Evolutionary conservation across 2,888 invertebrate species (phyloP).

Genomic region (Hyles lineata): DNA sequence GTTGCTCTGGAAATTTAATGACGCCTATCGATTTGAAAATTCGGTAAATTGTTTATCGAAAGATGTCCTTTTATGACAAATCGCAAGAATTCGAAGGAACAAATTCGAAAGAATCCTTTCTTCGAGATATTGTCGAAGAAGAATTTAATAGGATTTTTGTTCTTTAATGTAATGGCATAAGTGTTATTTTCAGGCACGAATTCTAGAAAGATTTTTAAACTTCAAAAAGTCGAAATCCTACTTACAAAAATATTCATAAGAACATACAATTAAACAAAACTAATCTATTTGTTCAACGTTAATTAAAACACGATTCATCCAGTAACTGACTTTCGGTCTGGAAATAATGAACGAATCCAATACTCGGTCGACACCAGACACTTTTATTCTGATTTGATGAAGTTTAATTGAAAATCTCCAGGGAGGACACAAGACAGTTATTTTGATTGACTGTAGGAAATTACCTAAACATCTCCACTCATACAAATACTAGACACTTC

Average conservation of each 20-base stretch:
- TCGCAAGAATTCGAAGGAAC: too few species aligned
- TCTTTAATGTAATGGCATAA: too few species aligned
- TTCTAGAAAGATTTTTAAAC: too few species aligned
- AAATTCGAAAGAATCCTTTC: too few species aligned
- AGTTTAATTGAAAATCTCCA: constrained; percentile 71
- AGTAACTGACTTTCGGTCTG: background rate
- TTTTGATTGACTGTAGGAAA: constrained; percentile 73
- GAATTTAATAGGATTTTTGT: too few species aligned
- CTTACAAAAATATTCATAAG: too few species aligned
- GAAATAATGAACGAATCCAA: background rate
- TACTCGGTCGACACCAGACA: constrained; percentile 61
- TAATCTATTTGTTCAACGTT: too few species aligned
- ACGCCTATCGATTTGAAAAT: background rate
- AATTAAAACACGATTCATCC: background rate
- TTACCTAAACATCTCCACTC: constrained; percentile 44
- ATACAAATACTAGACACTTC: constrained; percentile 14
- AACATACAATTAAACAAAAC: too few species aligned
- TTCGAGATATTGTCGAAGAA: too few species aligned
- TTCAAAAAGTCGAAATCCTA: too few species aligned
- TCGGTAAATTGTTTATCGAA: background rate
- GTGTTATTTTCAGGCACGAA: too few species aligned
- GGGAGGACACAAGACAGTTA: constrained; percentile 49
- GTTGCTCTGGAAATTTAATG: constrained; percentile 4
- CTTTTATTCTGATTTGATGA: constrained; percentile 65
- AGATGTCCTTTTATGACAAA: background rate